These are phyloP conservation scores for Onychomys leucogaster DNA, from an alignment of 2,797 vertebrate genomes.

Conservation along the genomic window DNA sequence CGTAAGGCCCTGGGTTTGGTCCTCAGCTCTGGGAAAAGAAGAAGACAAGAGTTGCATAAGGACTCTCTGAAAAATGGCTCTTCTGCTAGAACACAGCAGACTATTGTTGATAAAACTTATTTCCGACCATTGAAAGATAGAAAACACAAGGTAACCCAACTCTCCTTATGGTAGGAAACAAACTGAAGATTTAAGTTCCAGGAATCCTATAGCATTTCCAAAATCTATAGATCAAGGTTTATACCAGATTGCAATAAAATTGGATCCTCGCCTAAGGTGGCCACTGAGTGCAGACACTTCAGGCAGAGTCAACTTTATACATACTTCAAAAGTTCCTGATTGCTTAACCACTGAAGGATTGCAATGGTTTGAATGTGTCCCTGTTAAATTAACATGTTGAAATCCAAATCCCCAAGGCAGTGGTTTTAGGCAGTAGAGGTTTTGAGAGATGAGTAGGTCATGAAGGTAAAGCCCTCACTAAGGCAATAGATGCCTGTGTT, in stretches of 20 bases:
- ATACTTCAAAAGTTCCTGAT: neutral
- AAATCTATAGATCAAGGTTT: neutral
- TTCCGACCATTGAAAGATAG: neutral
- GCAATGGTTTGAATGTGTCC: neutral
- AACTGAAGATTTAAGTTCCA: neutral
- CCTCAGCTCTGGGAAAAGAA: too few species aligned
- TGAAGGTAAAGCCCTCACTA: neutral
- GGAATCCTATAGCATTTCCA: neutral
- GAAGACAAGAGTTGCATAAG: neutral
- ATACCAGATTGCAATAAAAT: neutral
- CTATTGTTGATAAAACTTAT: neutral
- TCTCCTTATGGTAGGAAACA: neutral
- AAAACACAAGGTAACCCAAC: neutral
- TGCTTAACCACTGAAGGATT: neutral
- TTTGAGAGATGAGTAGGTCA: neutral
- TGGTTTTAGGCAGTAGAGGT: neutral
- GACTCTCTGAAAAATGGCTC: neutral
- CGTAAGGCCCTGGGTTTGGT: too few species aligned
- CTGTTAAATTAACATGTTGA: neutral
- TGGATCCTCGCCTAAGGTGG: neutral
- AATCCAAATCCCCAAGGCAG: neutral
- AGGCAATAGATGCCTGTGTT: neutral
- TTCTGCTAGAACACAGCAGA: neutral
- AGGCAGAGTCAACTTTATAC: neutral
- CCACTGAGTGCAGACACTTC: neutral